Evolutionary conservation across 2,797 vertebrate genomes (phyloP).

Genomic region (Phalanger gymnotis): DNA sequence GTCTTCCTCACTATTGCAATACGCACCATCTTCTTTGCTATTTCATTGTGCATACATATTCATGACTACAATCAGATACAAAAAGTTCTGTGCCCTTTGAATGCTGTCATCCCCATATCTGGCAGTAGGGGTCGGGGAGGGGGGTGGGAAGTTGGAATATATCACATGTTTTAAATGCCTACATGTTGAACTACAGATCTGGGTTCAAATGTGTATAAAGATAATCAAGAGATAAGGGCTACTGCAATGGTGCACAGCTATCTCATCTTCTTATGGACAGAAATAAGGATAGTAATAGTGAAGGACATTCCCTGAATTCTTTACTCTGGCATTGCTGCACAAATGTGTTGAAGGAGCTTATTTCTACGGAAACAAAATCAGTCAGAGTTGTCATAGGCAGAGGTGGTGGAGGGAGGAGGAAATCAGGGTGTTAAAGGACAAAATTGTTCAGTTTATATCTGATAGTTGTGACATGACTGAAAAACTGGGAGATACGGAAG

Average conservation of each 20-base stretch:
- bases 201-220: not conserved
- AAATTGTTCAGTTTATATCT: not conserved
- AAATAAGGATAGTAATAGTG: not conserved
- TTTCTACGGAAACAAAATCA: not conserved
- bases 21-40: conserved; percentile 4
- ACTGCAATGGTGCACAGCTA: not conserved
- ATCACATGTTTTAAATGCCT: not conserved
- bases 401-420: not conserved
- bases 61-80: not conserved
- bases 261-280: not conserved
- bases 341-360: not conserved
- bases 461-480: not conserved
- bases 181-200: not conserved
- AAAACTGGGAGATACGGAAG: not conserved
- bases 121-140: not conserved
- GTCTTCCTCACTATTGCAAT: not conserved
- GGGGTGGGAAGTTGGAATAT: not conserved
- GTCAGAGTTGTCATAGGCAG: too few relatives aligned
- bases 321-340: not conserved
- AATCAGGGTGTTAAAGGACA: not conserved
- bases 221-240: not conserved
- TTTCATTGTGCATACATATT: not conserved
- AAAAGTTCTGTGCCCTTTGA: not conserved
- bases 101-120: not conserved
- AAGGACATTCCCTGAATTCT: not conserved